Percentiles rank a stretch among this genome's conserved stretches.
These are phyloP conservation scores for Magallana nippona DNA, from an alignment of 2,888 invertebrate species.

Conservation along the genomic window DNA sequence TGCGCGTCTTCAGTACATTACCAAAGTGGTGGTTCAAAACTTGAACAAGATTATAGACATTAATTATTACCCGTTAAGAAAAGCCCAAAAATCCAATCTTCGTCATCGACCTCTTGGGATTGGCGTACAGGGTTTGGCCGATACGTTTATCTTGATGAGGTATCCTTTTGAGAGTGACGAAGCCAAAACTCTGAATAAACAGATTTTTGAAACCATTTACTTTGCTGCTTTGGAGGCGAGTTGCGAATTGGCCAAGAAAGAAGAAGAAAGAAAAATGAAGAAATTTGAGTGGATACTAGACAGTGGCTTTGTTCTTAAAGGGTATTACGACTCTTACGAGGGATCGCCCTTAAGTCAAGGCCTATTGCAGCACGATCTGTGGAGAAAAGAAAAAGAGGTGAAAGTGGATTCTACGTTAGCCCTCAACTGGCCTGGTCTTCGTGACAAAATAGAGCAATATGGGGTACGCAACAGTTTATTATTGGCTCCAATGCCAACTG, in stretches of 20 bases:
- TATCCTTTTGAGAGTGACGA: slow-evolving; percentile 93
- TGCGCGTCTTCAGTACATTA: slow-evolving; percentile 89
- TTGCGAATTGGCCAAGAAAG: slow-evolving; percentile 92
- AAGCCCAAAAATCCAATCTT: slow-evolving; percentile 90
- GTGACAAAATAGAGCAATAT: slow-evolving; percentile 89
- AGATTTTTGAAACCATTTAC: slow-evolving; percentile 99
- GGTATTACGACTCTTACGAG: slow-evolving; percentile 93
- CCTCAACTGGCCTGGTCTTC: slow-evolving; percentile 90
- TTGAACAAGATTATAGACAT: slow-evolving; percentile 98
- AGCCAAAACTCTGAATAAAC: slow-evolving; percentile 92
- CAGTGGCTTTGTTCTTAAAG: no score
- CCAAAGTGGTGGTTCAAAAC: slow-evolving; percentile 93
- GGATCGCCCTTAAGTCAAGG: slow-evolving; percentile 97
- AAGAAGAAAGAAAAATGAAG: no score
- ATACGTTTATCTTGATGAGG: slow-evolving; percentile 95
- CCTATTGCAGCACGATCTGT: slow-evolving; percentile 97
- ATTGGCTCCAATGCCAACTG: slow-evolving; percentile 98
- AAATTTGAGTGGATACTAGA: no score
- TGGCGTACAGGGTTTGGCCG: slow-evolving; percentile 98
- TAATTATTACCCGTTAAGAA: slow-evolving; percentile 95
- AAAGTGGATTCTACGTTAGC: slow-evolving; percentile 87
- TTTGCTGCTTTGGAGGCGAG: slow-evolving; percentile 97
- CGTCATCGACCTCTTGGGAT: slow-evolving; percentile 88
- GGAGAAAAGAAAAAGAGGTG: no score
- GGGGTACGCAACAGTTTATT: slow-evolving; percentile 96